Evolutionary conservation across 1,140 invertebrate species (phyloP).

Genomic region (Cyphomyrmex costatus): DNA sequence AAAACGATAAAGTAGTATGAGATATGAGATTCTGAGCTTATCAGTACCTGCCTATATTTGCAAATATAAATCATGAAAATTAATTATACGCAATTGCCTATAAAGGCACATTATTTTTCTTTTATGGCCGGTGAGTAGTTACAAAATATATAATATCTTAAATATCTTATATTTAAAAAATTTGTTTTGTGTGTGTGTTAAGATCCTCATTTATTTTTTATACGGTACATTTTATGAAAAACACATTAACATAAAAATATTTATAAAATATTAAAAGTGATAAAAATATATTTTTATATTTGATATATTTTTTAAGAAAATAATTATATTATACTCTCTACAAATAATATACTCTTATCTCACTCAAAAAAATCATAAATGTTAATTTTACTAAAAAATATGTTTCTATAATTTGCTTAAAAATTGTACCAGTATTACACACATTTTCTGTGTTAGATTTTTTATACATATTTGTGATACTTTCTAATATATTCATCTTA

Average conservation of each 20-base stretch:
- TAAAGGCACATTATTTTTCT: conserved; percentile 94
- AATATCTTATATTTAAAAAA: not conserved
- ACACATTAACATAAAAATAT: not conserved
- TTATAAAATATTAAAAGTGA: not conserved
- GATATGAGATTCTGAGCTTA: not conserved
- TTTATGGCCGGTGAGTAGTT: conserved; percentile 92
- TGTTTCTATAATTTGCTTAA: too few relatives aligned
- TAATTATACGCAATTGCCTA: conserved; percentile 89
- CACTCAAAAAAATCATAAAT: not conserved
- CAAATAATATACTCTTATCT: not conserved
- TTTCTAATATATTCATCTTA: too few relatives aligned
- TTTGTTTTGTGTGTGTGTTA: not conserved
- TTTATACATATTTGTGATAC: too few relatives aligned
- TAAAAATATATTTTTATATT: not conserved
- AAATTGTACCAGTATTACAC: too few relatives aligned
- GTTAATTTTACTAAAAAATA: too few relatives aligned
- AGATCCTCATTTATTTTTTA: not conserved
- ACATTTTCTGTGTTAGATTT: too few relatives aligned
- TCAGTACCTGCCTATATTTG: not conserved
- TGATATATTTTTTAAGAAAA: not conserved
- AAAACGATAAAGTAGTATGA: not conserved
- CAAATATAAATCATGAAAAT: conserved; percentile 85
- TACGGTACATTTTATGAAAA: not conserved
- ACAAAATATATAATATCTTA: conserved; percentile 18
- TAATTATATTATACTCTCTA: not conserved